A percentile compares a stretch with the other conserved stretches of the same genome.
Evolutionary conservation across 1,140 invertebrate genomes (phyloP).

Genomic region (Ooceraea biroi): DNA sequence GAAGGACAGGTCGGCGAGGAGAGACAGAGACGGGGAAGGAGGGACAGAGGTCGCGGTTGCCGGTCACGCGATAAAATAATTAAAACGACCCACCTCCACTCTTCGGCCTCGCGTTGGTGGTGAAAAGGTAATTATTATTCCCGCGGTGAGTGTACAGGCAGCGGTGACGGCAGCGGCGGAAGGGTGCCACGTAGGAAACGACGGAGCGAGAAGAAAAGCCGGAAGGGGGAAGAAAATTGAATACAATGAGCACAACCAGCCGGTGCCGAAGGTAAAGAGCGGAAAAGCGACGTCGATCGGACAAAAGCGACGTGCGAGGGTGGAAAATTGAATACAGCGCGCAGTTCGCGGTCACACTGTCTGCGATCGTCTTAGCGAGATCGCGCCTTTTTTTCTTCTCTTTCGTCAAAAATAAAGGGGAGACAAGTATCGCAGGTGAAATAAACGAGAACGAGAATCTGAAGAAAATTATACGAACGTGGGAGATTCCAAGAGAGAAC

Average conservation of each 20-base stretch:
- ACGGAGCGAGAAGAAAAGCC: constrained; percentile 61
- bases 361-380: constrained; percentile 40
- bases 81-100: constrained; percentile 70
- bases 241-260: constrained; percentile 43
- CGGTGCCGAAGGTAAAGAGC: constrained; percentile 51
- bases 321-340: constrained; percentile 46
- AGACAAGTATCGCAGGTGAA: constrained; percentile 1
- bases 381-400: no score
- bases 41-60: constrained; percentile 69
- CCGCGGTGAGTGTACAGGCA: constrained; percentile 29
- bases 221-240: constrained; percentile 63
- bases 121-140: constrained; percentile 77
- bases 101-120: constrained; percentile 52
- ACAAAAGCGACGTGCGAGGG: constrained; percentile 53
- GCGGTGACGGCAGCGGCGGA: neutral
- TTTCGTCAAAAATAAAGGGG: no score
- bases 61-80: constrained; percentile 77
- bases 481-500: constrained; percentile 8
- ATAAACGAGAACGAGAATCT: constrained; percentile 1
- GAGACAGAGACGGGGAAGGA: neutral
- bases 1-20: constrained; percentile 28
- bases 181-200: neutral
- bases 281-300: constrained; percentile 60
- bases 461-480: constrained; percentile 31
- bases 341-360: neutral